Conservation (phyloP, 2,888 invertebrate species). For the Xanthia icteritia region DNA sequence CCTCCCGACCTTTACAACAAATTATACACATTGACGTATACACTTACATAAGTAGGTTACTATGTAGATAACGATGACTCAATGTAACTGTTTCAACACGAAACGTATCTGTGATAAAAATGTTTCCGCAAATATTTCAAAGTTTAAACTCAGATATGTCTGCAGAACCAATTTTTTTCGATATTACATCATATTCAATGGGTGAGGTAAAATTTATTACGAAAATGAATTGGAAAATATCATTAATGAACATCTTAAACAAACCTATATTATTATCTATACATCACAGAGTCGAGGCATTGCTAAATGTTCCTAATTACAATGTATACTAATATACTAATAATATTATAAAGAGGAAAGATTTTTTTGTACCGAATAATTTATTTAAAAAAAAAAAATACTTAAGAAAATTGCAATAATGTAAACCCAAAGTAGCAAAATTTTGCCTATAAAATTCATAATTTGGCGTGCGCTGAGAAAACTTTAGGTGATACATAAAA, state of each 20-base stretch:
- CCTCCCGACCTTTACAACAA: conserved; percentile 46
- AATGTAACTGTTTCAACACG: conserved; percentile 34
- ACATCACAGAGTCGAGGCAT: conserved; percentile 6
- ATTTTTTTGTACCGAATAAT: no score
- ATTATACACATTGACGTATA: conserved; percentile 40
- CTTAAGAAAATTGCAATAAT: no score
- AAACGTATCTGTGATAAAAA: conserved; percentile 36
- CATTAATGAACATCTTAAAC: conserved; percentile 24
- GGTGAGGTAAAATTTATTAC: conserved; percentile 23
- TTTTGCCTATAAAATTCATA: no score
- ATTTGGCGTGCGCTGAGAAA: no score
- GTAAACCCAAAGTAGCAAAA: no score
- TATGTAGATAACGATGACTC: conserved; percentile 52
- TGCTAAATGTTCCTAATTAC: conserved; percentile 21
- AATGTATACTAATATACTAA: not conserved
- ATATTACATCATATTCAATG: conserved; percentile 40
- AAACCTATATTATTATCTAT: conserved; percentile 2
- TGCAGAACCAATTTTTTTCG: conserved; percentile 7
- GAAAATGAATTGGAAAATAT: conserved; percentile 32
- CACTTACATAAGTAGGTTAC: conserved; percentile 38
- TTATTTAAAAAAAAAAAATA: no score
- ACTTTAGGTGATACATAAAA: no score
- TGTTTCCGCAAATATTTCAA: conserved; percentile 28
- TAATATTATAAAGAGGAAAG: no score
- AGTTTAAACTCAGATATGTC: not conserved